Evolutionary conservation across 2,888 invertebrate species (phyloP).

Genomic region (Ellobium chinense): DNA sequence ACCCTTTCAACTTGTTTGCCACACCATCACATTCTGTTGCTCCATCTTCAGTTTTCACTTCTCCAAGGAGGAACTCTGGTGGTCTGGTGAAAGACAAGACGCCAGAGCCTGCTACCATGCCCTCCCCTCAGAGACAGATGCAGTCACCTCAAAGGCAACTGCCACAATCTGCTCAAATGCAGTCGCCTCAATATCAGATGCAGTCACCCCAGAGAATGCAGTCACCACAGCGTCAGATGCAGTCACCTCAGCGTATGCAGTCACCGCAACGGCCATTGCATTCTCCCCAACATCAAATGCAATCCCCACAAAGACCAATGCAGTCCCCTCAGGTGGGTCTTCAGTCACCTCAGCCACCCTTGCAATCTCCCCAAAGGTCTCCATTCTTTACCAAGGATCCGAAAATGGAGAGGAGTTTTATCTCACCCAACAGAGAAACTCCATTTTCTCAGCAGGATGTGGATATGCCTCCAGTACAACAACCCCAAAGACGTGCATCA

Average conservation of each 20-base stretch:
- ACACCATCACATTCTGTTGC: slow-evolving; percentile 9
- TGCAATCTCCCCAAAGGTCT: slow-evolving; percentile 30
- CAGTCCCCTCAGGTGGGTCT: slow-evolving; percentile 16
- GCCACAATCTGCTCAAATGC: slow-evolving; percentile 18
- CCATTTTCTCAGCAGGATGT: neutral
- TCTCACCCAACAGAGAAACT: slow-evolving; percentile 23
- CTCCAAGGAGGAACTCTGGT: slow-evolving; percentile 33
- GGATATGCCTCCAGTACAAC: slow-evolving; percentile 3
- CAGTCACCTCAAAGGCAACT: slow-evolving; percentile 28
- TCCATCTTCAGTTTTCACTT: slow-evolving; percentile 29
- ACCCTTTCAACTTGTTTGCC: slow-evolving; percentile 22
- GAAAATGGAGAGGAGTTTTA: slow-evolving; percentile 25
- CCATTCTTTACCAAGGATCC: slow-evolving; percentile 37
- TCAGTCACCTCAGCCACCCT: slow-evolving; percentile 21
- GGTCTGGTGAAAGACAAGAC: slow-evolving; percentile 32
- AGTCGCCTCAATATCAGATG: slow-evolving; percentile 26
- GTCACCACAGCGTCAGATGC: slow-evolving; percentile 8
- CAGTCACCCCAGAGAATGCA: slow-evolving; percentile 37
- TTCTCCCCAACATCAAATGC: slow-evolving; percentile 30
- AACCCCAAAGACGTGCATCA: slow-evolving; percentile 33
- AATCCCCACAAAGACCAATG: slow-evolving; percentile 30
- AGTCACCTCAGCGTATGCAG: neutral
- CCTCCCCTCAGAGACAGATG: slow-evolving; percentile 34
- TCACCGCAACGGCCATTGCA: slow-evolving; percentile 22
- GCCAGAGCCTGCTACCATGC: slow-evolving; percentile 27